Base-by-base conservation (phyloP, 2,113 vertebrate genomes). In the Aptenodytes patagonicus region DNA sequence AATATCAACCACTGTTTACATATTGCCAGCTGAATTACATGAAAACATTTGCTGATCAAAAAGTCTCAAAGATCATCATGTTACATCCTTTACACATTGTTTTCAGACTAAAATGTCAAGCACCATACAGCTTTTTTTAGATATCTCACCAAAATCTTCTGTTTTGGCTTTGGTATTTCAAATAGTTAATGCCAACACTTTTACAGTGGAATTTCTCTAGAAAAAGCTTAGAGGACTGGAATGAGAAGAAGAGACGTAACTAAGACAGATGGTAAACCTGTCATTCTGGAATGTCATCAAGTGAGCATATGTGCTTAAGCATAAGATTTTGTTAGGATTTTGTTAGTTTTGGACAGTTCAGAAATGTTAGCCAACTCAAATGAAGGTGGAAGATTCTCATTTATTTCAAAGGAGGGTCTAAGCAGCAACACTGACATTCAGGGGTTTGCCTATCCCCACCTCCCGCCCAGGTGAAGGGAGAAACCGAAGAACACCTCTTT, bases 371-470 rank as follows among this genome's bases (percentile, higher is more conserved):
- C 5, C 34, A 46, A 52, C 49, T 94, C 47, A 83, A 79, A 47
- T 34, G 46, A 19, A 26, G 10, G 36, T 61, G 16, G 36, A 86
- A 47, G 19, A 34, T 29, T 69, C 40, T 72, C 3, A 61, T 47
- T 44, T 88, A 34, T 77, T 76, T 52, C 32, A 61, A 72, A 76
- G 25, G 3, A 58, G 7, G 1, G 13, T 64, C 31, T 60, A 85
- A 82, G 52, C 10, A 79, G 14, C 1, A 1, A 52, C 15, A 26
- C 1, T 5, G 3, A n/a, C 0, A 8, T 31, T 79, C 31, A 77
- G 18, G 36, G 25, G 18, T 19, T 73, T 65, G 1, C 34, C 12
- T 77, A 21, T 29, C 8, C 31, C 44, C 9, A 57, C 25, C n/a
- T 92, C 31, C 10, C 24, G 51, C 7, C 1, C 18, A 73, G 34